phyloP scores from a whole-genome alignment of 2,888 invertebrate species.

The Clanis bilineata region DNA sequence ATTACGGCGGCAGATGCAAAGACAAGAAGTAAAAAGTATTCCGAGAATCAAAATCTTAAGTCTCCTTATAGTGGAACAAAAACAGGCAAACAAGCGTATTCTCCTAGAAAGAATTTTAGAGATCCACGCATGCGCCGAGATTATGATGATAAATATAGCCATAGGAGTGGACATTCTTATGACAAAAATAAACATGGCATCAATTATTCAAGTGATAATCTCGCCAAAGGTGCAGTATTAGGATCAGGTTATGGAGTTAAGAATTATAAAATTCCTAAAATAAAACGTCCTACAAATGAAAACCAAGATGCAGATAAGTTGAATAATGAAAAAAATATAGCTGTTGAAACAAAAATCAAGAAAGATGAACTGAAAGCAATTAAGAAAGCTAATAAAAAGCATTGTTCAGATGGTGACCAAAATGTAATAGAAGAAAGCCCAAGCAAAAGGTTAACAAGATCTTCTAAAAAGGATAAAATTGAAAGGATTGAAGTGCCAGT shows the following conservation, averaged over 20 bases:
- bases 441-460: conserved; percentile 48
- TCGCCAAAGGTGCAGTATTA: conserved; percentile 64
- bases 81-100: conserved; percentile 37
- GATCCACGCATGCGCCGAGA: conserved; percentile 60
- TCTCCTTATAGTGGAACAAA: conserved; percentile 13
- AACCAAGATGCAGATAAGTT: background rate
- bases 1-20: conserved; percentile 16
- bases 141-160: conserved; percentile 31
- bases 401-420: conserved; percentile 24
- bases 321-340: background rate
- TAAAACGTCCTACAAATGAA: conserved; percentile 49
- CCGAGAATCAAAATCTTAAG: background rate
- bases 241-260: conserved; percentile 67
- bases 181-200: conserved; percentile 51
- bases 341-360: background rate
- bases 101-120: conserved; percentile 54
- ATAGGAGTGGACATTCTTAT: conserved; percentile 31
- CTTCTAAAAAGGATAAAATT: conserved; percentile 35
- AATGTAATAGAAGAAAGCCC: conserved; percentile 21
- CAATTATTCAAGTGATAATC: conserved; percentile 69
- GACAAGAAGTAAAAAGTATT: conserved; percentile 9
- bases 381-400: conserved; percentile 22
- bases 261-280: conserved; percentile 78
- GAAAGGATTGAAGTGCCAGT: conserved; percentile 20
- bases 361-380: conserved; percentile 20